Evolutionary conservation across 1,140 invertebrate species (phyloP).

Genomic region (Hormaphis cornu): DNA sequence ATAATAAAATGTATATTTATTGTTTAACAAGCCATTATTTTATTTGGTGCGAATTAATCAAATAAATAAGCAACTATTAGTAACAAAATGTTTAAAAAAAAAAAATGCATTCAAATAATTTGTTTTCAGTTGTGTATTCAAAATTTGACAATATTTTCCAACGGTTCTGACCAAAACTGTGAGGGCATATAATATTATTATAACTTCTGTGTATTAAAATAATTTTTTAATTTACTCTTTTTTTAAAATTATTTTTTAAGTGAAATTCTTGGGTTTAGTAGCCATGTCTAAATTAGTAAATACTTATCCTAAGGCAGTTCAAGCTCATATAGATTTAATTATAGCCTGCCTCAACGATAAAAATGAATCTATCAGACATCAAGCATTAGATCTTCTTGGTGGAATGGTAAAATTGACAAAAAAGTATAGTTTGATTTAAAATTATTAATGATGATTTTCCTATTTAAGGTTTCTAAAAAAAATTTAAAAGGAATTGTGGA

Average conservation of each 20-base stretch:
- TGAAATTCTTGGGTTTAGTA: constrained; percentile 93
- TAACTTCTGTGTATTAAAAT: background rate
- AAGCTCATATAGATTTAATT: constrained; percentile 96
- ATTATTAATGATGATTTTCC: constrained; percentile 7
- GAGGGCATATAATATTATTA: constrained; percentile 51
- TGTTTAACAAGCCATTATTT: too few species aligned
- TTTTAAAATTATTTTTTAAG: constrained; percentile 45
- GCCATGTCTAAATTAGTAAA: constrained; percentile 99
- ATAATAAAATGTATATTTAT: too few species aligned
- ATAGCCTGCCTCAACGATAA: constrained; percentile 97
- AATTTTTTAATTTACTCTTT: background rate
- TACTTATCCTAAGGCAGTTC: constrained; percentile 98
- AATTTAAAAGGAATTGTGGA: constrained; percentile 99
- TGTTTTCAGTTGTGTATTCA: constrained; percentile 86
- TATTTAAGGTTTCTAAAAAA: constrained; percentile 80
- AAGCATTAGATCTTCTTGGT: constrained; percentile 89
- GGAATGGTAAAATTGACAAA: constrained; percentile 68
- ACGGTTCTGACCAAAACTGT: constrained; percentile 98
- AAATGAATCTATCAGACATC: constrained; percentile 93
- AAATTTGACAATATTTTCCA: constrained; percentile 95
- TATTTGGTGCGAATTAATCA: too few species aligned
- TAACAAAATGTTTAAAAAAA: too few species aligned
- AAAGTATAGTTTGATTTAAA: background rate
- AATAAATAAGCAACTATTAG: too few species aligned
- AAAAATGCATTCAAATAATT: too few species aligned